phyloP scores from a whole-genome alignment of 2,797 vertebrate species.

The Pantherophis alleghaniensis region DNA sequence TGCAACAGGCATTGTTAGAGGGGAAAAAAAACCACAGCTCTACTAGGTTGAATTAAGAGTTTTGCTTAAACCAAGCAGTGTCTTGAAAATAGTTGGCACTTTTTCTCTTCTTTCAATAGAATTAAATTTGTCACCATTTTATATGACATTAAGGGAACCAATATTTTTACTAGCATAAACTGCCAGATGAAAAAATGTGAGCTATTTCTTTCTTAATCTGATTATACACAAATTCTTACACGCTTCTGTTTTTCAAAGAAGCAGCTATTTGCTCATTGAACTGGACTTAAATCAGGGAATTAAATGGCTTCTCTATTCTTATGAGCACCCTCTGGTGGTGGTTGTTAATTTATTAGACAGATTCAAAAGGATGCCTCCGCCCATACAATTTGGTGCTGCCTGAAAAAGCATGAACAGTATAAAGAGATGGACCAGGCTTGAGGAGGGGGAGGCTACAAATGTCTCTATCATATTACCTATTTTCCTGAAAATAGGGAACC shows the following conservation, averaged over 20 bases:
- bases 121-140: slow-evolving; percentile 17
- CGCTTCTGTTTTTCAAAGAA: slow-evolving; percentile 22
- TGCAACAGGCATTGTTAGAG: not conserved
- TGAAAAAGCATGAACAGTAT: not conserved
- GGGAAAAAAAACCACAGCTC: not conserved
- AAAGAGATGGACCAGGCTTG: not conserved
- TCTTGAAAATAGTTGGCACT: slow-evolving; percentile 1
- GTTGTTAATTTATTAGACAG: not conserved
- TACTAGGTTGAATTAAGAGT: slow-evolving; percentile 1
- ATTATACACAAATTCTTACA: slow-evolving; percentile 37
- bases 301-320: not conserved
- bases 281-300: not conserved
- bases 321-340: not conserved
- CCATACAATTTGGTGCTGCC: not conserved
- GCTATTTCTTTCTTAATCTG: slow-evolving; percentile 33
- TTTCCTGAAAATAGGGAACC: too few species aligned
- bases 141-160: slow-evolving; percentile 36
- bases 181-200: slow-evolving; percentile 30
- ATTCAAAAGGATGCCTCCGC: not conserved
- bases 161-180: slow-evolving; percentile 38
- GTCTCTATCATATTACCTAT: not conserved
- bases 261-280: not conserved
- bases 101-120: slow-evolving; percentile 1
- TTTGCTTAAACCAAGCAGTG: not conserved
- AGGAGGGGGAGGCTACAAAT: not conserved